Percentiles rank a stretch among this genome's conserved stretches.
Conservation (phyloP, 2,888 invertebrate genomes). For the Mimumesa dahlbomi region DNA sequence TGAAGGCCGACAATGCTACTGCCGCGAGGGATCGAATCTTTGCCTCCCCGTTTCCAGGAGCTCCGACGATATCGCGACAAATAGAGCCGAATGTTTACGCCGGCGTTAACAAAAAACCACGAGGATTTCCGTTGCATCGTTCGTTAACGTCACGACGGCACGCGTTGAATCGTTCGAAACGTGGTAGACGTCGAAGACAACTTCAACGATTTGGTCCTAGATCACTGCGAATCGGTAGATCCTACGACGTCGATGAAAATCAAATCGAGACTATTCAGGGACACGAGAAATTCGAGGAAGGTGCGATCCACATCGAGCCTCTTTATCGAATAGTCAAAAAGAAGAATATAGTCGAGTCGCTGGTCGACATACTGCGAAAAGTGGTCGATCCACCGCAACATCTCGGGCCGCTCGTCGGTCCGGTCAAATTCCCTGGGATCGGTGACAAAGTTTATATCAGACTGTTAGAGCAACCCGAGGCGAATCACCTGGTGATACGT, state of each 20-base stretch:
- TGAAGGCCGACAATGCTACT: background rate
- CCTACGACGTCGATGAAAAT: slow-evolving; percentile 45
- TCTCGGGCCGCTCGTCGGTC: slow-evolving; percentile 65
- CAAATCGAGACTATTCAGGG: slow-evolving; percentile 37
- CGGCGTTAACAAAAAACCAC: fast-evolving
- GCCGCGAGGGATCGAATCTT: slow-evolving; percentile 26
- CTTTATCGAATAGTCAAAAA: slow-evolving; percentile 37
- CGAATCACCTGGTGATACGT: slow-evolving; percentile 64
- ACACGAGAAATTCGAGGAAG: slow-evolving; percentile 19
- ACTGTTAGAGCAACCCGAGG: slow-evolving; percentile 53
- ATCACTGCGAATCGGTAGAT: slow-evolving; percentile 15
- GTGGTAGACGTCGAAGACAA: slow-evolving; percentile 23
- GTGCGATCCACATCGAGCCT: slow-evolving; percentile 54
- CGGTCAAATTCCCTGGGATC: slow-evolving; percentile 67
- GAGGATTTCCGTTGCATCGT: background rate
- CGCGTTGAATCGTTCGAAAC: background rate
- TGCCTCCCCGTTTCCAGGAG: slow-evolving; percentile 13
- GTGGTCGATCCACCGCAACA: slow-evolving; percentile 46
- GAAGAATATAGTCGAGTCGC: slow-evolving; percentile 57
- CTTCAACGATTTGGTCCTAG: background rate
- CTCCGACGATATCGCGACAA: background rate
- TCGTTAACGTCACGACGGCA: background rate
- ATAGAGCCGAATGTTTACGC: background rate
- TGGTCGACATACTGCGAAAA: slow-evolving; percentile 49
- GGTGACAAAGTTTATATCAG: slow-evolving; percentile 67